Conservation (phyloP, 2,888 invertebrate species). For the Tenthredo amoena region DNA sequence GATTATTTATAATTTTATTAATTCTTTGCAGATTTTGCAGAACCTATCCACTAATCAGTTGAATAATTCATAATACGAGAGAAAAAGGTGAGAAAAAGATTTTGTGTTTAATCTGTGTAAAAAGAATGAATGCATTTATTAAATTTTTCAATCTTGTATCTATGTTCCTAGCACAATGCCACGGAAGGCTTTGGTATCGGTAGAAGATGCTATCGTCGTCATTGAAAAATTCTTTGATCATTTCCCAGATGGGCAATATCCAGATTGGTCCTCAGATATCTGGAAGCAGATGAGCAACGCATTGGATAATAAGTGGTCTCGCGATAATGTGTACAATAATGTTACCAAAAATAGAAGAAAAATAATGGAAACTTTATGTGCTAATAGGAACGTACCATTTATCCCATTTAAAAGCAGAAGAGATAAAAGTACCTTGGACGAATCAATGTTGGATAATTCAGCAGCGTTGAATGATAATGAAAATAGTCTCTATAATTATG, state of each 20-base stretch:
- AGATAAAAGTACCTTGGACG: constrained; percentile 17
- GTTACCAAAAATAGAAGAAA: constrained; percentile 38
- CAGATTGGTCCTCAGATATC: constrained; percentile 43
- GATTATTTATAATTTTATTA: constrained; percentile 17
- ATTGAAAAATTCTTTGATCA: constrained; percentile 49
- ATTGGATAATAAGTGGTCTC: constrained; percentile 14
- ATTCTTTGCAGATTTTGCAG: not conserved
- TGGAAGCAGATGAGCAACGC: constrained; percentile 26
- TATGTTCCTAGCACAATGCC: constrained; percentile 36
- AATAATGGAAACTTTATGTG: constrained; percentile 32
- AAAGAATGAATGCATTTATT: not conserved
- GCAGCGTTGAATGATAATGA: constrained; percentile 4
- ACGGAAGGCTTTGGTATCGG: constrained; percentile 45
- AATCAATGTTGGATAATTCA: constrained; percentile 34
- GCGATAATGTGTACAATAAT: constrained; percentile 18
- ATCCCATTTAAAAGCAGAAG: constrained; percentile 24
- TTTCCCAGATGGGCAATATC: constrained; percentile 31
- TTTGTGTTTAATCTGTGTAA: not conserved
- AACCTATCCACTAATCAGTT: not conserved
- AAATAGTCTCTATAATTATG: constrained; percentile 15
- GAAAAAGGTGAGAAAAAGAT: not conserved
- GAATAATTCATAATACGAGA: not conserved
- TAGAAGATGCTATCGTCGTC: constrained; percentile 32
- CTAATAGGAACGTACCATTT: constrained; percentile 39
- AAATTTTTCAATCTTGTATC: constrained; percentile 6